Evolutionary conservation across 2,113 vertebrate genomes (phyloP), one percentile per base, ranked within the genome.

Genomic region (Sitta europaea): DNA sequence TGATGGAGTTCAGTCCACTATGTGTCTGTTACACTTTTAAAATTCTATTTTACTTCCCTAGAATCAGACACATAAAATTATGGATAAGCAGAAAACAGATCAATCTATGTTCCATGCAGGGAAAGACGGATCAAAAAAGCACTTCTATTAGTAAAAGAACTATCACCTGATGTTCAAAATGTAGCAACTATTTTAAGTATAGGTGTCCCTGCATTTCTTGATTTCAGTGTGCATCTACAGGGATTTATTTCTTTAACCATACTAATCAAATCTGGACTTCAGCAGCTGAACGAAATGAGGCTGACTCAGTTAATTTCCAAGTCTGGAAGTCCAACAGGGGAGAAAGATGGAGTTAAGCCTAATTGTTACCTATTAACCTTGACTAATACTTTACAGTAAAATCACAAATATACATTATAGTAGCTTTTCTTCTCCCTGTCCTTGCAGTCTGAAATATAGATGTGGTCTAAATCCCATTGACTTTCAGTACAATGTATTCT

Each of bases 331-430:
- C n/a, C 63, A 94, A 23, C 33, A 78, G 25, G 47, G 38, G 24
- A 86, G 71, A 92, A 86, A 66, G 59, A 81, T 66, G 67, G 36
- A 72, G n/a, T 61, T 61, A 82, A 61, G 25, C 48, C 90, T 85
- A 92, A 79, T 75, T 76, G 71, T 73, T 92, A 70, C 28, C 58
- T 83, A 65, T 93, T 94, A 86, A 93, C 71, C 50, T 93, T 85
- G 78, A 83, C 36, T 90, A 90, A 80, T 38, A 71, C 16, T 80
- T 88, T 51, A 66, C 23, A 86, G 42, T 29, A 66, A 86, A 93
- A 88, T 83, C 51, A 86, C 35, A 88, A 86, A 71, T 92, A 66
- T 20, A 36, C 12, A 12, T 85, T 91, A 48, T 24, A 76, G 38
- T 47, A 45, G 27, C 14, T 91, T 92, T 90, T 66, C 20, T 85